phyloP scores from a whole-genome alignment of 2,888 invertebrate genomes.

The Caenorhabditis angaria region DNA sequence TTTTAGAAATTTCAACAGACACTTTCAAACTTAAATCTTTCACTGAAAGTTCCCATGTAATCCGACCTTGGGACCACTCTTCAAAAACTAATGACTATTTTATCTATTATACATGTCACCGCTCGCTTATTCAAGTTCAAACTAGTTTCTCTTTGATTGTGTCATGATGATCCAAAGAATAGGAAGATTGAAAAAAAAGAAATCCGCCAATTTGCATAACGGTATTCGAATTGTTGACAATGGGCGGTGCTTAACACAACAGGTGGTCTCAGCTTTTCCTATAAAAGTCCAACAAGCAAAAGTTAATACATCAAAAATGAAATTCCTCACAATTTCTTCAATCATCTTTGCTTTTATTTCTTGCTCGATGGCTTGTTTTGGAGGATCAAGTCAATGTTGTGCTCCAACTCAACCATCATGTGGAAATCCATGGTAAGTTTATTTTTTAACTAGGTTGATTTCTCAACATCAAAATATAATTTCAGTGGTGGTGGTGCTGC shows the following conservation, averaged over 20 bases:
- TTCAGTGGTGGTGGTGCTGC: conserved; percentile 28
- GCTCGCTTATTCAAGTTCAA: neutral
- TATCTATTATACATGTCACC: too few relatives aligned
- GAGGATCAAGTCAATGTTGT: conserved; percentile 27
- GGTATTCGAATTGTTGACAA: neutral
- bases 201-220: neutral
- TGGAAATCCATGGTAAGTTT: conserved; percentile 28
- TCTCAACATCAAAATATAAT: neutral
- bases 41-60: too few relatives aligned
- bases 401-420: conserved; percentile 31
- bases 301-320: conserved; percentile 6
- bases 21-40: too few relatives aligned
- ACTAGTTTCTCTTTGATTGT: neutral
- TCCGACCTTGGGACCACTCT: too few relatives aligned
- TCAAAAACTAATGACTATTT: too few relatives aligned
- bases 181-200: too few relatives aligned
- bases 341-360: conserved; percentile 24
- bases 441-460: conserved; percentile 1
- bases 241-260: conserved; percentile 2
- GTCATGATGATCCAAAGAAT: too few relatives aligned
- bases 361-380: conserved; percentile 23
- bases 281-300: neutral
- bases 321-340: conserved; percentile 11
- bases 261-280: neutral
- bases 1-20: too few relatives aligned